Percentiles rank a stretch among this genome's conserved stretches.
Evolutionary conservation across 2,113 vertebrate genomes (phyloP).

Genomic region (Nesospiza acunhae): DNA sequence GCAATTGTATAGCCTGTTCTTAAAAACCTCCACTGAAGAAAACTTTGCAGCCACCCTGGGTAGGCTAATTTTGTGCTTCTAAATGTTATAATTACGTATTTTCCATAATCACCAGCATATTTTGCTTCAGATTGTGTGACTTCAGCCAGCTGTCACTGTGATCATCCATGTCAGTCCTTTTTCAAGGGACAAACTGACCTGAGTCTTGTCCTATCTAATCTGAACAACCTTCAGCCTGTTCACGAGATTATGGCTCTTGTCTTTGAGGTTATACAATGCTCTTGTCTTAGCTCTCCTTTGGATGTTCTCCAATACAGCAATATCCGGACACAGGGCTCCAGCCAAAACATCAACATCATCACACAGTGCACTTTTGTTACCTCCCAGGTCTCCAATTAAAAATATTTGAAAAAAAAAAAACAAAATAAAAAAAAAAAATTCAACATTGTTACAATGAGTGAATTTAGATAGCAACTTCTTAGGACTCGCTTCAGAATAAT

Average conservation of each 20-base stretch:
- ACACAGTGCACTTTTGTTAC: background rate
- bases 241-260: background rate
- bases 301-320: background rate
- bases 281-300: background rate
- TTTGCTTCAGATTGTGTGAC: background rate
- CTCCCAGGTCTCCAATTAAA: background rate
- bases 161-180: background rate
- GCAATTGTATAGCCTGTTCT: background rate
- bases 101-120: background rate
- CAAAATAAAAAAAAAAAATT: background rate
- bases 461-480: background rate
- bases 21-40: background rate
- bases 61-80: background rate
- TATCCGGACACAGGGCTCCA: background rate
- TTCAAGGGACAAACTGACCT: background rate
- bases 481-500: background rate
- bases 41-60: background rate
- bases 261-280: background rate
- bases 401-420: background rate
- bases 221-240: background rate
- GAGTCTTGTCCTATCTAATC: background rate
- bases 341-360: background rate
- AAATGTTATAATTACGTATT: background rate
- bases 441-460: background rate
- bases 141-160: accelerated